These are phyloP conservation scores for Platyrinchus mystaceus DNA, from an alignment of 2,797 vertebrate species.

Conservation along the genomic window DNA sequence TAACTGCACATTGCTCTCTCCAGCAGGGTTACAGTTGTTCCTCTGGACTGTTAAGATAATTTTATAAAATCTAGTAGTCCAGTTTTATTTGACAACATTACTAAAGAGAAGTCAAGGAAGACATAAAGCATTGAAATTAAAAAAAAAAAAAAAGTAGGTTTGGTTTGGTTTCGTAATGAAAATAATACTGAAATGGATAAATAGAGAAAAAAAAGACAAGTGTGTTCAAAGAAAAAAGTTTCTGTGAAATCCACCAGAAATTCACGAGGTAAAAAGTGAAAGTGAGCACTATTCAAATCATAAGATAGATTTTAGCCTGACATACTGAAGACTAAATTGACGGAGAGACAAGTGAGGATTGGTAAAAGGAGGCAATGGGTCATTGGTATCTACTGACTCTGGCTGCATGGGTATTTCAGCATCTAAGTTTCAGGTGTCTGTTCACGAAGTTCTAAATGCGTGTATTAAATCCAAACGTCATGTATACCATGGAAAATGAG, in stretches of 20 bases:
- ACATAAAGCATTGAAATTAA: not conserved
- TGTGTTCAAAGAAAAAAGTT: not conserved
- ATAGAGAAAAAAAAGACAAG: not conserved
- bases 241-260: not conserved
- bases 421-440: not conserved
- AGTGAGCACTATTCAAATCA: not conserved
- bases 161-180: not conserved
- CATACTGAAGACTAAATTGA: not conserved
- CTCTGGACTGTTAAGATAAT: not conserved
- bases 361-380: not conserved
- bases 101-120: not conserved
- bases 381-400: not conserved
- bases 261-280: accelerated
- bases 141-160: not conserved
- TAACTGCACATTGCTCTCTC: not conserved
- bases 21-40: not conserved
- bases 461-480: not conserved
- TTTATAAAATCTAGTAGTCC: not conserved
- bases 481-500: not conserved
- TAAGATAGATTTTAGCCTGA: not conserved
- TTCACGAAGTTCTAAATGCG: not conserved
- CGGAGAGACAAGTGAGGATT: not conserved
- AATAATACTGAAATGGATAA: accelerated
- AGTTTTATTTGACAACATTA: not conserved
- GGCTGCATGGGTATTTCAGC: not conserved